Base-by-base conservation (phyloP, 2,113 vertebrate genomes). In the Oxygymnocypris stewartii region DNA sequence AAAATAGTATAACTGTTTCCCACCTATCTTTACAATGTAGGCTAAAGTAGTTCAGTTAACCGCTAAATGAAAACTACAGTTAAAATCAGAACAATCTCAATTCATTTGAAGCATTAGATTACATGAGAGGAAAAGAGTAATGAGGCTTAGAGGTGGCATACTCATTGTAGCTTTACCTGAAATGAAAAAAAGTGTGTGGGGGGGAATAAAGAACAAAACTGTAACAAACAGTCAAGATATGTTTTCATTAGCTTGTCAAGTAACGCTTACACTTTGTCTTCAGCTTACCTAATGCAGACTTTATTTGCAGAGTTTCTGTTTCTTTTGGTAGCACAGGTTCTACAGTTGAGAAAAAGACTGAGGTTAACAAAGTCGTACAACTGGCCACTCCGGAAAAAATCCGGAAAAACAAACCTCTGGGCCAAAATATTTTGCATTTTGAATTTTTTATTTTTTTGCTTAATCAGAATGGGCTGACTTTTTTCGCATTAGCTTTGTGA, bases 101-200 rank as follows among this genome's bases (percentile, higher is more conserved):
- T 23, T 71, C 0, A 71, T 35, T 54, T 20, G 25, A 31, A 49
- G 9, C 18, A 71, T n/a, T 2, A 25, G 3, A 37, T n/a, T 9
- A 83, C 35, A 23, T 1, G 6, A 23, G 12, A 83, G 28, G 28
- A n/a, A 71, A 83, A 71, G 9, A 71, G 28, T 35, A n/a, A 54
- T 37, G 65, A 83, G 25, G 14, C 3, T 71, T 37, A n/a, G 3
- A 9, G 11, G 3, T 37, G 81, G 16, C 25, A 35, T n/a, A n/a
- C 5, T 71, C 25, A 71, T 51, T 54, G 65, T n/a, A n/a, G 63
- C 81, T 37, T 51, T 37, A 83, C 81, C 81, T 83, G 71, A 23
- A 71, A 4, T 35, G 3, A 40, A 13, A 37, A 35, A 31, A 67
- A n/a, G n/a, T n/a, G 25, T 16, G 11, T 23, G 5, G 28, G 14